phyloP scores from a whole-genome alignment of 2,113 vertebrate species.

The Hypocryptadius cinnamomeus region DNA sequence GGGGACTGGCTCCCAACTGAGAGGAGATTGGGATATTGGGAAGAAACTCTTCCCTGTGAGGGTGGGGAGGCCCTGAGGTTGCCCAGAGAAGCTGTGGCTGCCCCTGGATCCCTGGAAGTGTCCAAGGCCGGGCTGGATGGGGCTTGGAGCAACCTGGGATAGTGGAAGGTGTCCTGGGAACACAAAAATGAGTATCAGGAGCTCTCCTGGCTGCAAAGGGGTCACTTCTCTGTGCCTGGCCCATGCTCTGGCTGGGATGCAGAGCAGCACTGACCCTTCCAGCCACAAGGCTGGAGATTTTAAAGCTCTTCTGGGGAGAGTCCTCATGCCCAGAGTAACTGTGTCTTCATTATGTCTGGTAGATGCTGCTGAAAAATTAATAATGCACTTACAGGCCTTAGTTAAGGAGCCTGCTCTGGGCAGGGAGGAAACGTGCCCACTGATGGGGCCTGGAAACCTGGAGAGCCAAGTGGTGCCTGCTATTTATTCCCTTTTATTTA shows the following conservation, averaged over 20 bases:
- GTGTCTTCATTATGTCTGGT: conserved; percentile 6
- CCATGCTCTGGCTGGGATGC: neutral
- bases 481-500: conserved; percentile 49
- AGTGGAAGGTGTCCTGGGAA: neutral
- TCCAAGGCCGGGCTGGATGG: rapidly evolving
- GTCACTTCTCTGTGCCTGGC: neutral
- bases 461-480: conserved; percentile 1
- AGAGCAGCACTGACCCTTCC: neutral
- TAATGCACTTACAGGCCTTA: neutral
- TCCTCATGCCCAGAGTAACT: neutral
- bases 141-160: neutral
- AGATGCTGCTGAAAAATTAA: conserved; percentile 39
- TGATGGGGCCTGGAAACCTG: neutral
- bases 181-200: neutral
- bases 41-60: neutral
- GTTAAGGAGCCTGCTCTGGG: neutral
- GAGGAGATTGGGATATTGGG: neutral
- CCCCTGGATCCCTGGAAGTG: neutral
- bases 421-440: neutral
- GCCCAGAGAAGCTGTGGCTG: neutral
- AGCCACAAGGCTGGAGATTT: neutral
- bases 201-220: neutral
- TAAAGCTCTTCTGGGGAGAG: neutral
- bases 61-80: neutral
- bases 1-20: neutral